These are phyloP conservation scores for Heliocidaris tuberculata DNA, from an alignment of 35 echinoderm and acorn worm species.

Conservation along the genomic window DNA sequence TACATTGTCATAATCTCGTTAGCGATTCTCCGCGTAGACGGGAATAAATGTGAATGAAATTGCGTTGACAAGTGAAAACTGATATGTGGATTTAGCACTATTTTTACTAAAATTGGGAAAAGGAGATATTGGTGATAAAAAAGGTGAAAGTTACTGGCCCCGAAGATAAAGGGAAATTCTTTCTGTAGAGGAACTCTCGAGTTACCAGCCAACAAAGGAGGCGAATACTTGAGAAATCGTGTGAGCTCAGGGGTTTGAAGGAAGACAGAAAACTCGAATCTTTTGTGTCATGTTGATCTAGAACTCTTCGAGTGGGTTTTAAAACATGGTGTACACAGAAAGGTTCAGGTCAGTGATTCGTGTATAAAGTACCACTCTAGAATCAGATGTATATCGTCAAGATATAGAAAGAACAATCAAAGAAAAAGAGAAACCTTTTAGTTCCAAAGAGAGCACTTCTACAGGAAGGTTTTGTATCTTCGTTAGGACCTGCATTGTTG, in stretches of 20 bases:
- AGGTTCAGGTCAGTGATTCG: background rate
- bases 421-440: background rate
- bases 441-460: background rate
- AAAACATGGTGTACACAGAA: background rate
- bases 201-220: background rate
- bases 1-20: no score
- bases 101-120: background rate
- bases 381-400: background rate
- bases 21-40: no score
- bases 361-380: background rate
- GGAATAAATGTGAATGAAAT: background rate
- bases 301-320: background rate
- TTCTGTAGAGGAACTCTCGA: background rate
- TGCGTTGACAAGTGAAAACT: background rate
- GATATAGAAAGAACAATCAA: background rate
- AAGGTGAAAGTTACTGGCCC: background rate
- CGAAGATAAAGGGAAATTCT: background rate
- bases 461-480: background rate
- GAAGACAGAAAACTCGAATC: background rate
- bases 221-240: background rate
- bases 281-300: background rate
- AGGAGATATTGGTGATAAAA: background rate
- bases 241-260: background rate
- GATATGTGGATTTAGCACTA: background rate
- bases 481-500: background rate